Evolutionary conservation across 2,113 vertebrate genomes (phyloP).

Genomic region (Phrynosoma platyrhinos): DNA sequence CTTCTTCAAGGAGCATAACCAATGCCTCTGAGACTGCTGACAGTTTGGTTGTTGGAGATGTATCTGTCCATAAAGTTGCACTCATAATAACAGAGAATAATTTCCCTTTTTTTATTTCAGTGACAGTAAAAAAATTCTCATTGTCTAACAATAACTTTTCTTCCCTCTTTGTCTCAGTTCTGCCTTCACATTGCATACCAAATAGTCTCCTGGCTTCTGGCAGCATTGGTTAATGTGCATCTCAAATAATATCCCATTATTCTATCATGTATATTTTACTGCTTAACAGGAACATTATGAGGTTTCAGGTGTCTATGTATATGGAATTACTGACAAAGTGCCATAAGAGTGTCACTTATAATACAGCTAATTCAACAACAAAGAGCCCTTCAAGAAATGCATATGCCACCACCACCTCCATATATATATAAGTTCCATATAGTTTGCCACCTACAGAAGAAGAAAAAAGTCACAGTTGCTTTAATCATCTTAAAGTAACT

Average conservation of each 20-base stretch:
- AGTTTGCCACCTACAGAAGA: slow-evolving; percentile 44
- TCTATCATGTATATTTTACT: background rate
- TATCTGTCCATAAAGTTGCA: background rate
- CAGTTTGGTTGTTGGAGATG: background rate
- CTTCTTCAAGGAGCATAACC: background rate
- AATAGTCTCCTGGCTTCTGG: slow-evolving; percentile 33
- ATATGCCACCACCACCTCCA: slow-evolving; percentile 13
- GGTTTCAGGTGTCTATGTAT: slow-evolving; percentile 25
- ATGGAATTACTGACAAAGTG: slow-evolving; percentile 40
- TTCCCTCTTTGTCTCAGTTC: slow-evolving; percentile 21
- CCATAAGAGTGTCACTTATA: slow-evolving; percentile 35
- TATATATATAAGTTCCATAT: slow-evolving; percentile 34
- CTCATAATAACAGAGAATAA: background rate
- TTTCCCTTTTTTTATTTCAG: slow-evolving; percentile 6
- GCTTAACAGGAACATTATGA: slow-evolving; percentile 36
- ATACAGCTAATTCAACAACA: slow-evolving; percentile 53
- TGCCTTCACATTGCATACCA: background rate
- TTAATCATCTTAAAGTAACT: slow-evolving; percentile 44
- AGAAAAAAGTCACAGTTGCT: slow-evolving; percentile 16
- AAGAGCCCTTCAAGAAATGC: slow-evolving; percentile 28
- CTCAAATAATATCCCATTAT: slow-evolving; percentile 37
- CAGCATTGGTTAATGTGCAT: slow-evolving; percentile 37
- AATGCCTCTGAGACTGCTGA: background rate
- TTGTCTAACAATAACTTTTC: background rate
- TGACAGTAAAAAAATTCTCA: background rate